Base-by-base conservation (phyloP, 2,888 invertebrate species). In the Euzetes globulus region DNA sequence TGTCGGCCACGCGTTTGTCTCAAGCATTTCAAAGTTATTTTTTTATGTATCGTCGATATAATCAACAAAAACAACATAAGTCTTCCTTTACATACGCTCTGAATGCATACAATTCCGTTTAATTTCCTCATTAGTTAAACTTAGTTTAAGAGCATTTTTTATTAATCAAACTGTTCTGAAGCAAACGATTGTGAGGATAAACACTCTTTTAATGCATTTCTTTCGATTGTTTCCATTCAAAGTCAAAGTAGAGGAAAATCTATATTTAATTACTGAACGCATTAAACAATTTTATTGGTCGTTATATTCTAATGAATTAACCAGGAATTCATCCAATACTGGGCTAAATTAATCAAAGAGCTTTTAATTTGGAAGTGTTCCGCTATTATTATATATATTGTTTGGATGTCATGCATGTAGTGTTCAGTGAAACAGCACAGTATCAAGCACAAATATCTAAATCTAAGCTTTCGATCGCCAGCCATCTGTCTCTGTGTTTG, bases 1-100 rank as follows among this genome's bases (percentile, higher is more conserved):
- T 47, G 47, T 70, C 47, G 19, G 70, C 11, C 70, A 70, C 47
- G 70, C 47, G 70, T 70, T 45, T 25, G 70, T 41, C 70, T 70
- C 70, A 41, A 70, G 70, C 25, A 70, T 70, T 47, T 9, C 45
- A 60, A 37, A 33, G 5, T 37, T 19, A 41, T 65, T 65, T 22
- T 19, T 4, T 63, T 17, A 19, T 13, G 19, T 33, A 27, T 33
- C 13, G 9, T 33, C 7, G 63, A 25, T 55, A 27, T 58, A 15
- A 58, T 58, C 58, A 29, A 58, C 29, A 27, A 58, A 41, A 41
- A 25, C 25, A 37, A 63, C 63, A 65, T 41, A 65, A 37, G n/a
- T 41, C 41, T 65, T 41, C 65, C 65, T 65, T 33, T 33, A 63
- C 58, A 25, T 29, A 58, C 29, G 27, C 29, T 58, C 29, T 7